Evolutionary conservation across 2,888 invertebrate species (phyloP).

Genomic region (Stenotaenia linearis): DNA sequence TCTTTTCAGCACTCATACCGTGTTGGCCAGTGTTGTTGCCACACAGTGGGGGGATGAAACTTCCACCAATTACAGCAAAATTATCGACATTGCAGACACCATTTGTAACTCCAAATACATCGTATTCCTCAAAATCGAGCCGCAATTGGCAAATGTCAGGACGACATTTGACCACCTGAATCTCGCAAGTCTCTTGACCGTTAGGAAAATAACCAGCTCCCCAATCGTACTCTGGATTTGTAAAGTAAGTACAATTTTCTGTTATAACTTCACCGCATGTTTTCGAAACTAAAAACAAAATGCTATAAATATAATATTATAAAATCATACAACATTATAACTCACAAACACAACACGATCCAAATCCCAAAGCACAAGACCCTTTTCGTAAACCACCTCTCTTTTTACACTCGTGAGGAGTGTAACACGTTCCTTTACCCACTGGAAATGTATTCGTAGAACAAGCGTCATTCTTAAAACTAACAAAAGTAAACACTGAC

Average conservation of each 20-base stretch:
- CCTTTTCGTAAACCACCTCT: conserved; percentile 69
- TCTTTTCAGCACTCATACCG: conserved; percentile 38
- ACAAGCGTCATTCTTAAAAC: conserved; percentile 24
- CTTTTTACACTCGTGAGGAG: conserved; percentile 62
- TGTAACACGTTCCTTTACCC: conserved; percentile 68
- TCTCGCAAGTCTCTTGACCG: conserved; percentile 24
- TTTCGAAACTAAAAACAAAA: conserved; percentile 58
- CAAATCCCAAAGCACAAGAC: conserved; percentile 68
- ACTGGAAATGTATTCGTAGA: not conserved
- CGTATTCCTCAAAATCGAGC: conserved; percentile 42
- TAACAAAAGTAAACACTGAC: conserved; percentile 29
- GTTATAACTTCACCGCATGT: conserved; percentile 70
- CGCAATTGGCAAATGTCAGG: conserved; percentile 34
- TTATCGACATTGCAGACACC: conserved; percentile 41
- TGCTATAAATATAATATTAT: not conserved
- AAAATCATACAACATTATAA: conserved; percentile 38
- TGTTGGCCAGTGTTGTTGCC: conserved; percentile 43
- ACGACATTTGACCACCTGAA: conserved; percentile 18
- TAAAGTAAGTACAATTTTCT: conserved; percentile 80
- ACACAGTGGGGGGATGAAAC: conserved; percentile 41
- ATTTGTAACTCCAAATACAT: conserved; percentile 40
- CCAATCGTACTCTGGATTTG: conserved; percentile 63
- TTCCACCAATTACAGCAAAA: conserved; percentile 41
- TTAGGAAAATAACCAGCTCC: not conserved
- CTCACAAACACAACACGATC: conserved; percentile 76